A percentile compares a stretch with the other conserved stretches of the same genome.
These are phyloP conservation scores for Lingula anatina DNA, from an alignment of 2,888 invertebrate species.

Conservation along the genomic window DNA sequence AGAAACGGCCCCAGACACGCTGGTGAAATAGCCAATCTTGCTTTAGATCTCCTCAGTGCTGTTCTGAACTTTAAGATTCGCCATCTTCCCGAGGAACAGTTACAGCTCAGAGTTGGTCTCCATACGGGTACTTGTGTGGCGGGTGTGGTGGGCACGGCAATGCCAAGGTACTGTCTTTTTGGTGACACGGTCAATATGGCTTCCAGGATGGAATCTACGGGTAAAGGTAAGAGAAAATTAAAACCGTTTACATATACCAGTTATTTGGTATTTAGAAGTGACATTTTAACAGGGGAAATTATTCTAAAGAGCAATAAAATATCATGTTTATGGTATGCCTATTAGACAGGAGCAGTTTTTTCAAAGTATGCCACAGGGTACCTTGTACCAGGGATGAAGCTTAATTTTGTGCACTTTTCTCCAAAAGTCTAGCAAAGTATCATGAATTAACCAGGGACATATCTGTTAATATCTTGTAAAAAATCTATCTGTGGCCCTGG, in stretches of 20 bases:
- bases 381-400: background rate
- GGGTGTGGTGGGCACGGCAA: slow-evolving; percentile 40
- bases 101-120: slow-evolving; percentile 39
- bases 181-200: slow-evolving; percentile 43
- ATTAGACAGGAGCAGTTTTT: no score
- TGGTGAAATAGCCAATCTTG: slow-evolving; percentile 46
- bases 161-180: slow-evolving; percentile 42
- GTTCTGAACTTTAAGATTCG: slow-evolving; percentile 39
- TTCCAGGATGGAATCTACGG: slow-evolving; percentile 39
- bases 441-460: no score
- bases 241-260: background rate
- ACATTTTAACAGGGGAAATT: no score
- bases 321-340: background rate
- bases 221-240: slow-evolving; percentile 26
- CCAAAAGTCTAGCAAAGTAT: no score
- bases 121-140: slow-evolving; percentile 46
- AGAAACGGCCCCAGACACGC: slow-evolving; percentile 38
- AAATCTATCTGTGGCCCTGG: no score
- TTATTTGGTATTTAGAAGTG: no score
- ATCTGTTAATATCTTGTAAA: no score
- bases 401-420: background rate
- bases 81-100: slow-evolving; percentile 31
- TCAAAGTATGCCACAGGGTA: no score
- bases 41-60: slow-evolving; percentile 40
- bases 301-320: no score